Conservation (phyloP, 37 sponge, comb jelly and placozoan species). For the Geodia barretti region DNA sequence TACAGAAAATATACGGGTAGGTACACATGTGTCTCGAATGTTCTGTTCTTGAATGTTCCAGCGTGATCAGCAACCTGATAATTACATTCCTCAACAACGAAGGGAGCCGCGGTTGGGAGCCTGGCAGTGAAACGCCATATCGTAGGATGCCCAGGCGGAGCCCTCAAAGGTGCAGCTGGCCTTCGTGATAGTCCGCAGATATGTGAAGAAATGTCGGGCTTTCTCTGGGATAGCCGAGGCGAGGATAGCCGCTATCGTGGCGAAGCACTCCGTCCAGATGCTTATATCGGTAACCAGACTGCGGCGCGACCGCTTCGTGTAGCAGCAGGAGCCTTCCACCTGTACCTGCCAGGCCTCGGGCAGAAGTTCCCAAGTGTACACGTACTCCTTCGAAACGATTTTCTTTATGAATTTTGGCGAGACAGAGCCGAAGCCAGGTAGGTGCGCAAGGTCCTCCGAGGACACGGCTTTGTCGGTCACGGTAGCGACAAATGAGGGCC, state of each 20-base stretch:
- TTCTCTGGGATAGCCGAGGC: background rate
- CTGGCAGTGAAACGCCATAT: slow-evolving; percentile 1
- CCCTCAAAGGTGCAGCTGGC: background rate
- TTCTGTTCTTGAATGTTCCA: too few species aligned
- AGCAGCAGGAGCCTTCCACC: background rate
- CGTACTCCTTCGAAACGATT: background rate
- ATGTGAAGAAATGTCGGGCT: background rate
- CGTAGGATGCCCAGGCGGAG: background rate
- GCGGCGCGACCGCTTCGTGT: background rate
- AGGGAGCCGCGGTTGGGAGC: background rate
- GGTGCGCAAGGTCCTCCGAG: too few species aligned
- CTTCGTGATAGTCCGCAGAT: background rate
- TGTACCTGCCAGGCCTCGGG: background rate
- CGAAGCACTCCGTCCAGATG: background rate
- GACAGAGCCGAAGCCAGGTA: background rate
- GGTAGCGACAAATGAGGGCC: too few species aligned
- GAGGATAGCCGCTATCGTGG: background rate
- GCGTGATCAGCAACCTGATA: too few species aligned
- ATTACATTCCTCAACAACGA: too few species aligned
- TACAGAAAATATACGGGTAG: too few species aligned
- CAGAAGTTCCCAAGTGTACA: slow-evolving; percentile 1
- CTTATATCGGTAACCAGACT: background rate
- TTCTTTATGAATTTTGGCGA: background rate
- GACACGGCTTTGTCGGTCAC: too few species aligned
- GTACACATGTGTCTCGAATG: too few species aligned